Conservation (phyloP, 2,797 vertebrate genomes). For the Tragelaphus eurycerus region DNA sequence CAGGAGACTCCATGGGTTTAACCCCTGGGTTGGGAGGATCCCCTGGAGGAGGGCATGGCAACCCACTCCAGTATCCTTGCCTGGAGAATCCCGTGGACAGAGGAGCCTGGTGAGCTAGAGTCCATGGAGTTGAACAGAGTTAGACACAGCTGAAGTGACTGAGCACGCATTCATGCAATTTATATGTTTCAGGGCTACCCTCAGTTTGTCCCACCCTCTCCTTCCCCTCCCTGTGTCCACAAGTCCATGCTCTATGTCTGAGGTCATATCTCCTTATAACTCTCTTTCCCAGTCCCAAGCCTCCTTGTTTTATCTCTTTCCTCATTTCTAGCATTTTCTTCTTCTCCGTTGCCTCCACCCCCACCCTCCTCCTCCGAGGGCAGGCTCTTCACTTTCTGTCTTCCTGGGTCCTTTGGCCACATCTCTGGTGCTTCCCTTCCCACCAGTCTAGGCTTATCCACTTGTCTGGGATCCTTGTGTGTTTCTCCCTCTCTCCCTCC, state of each 20-base stretch:
- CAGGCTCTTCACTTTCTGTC: background rate
- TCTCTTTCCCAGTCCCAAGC: background rate
- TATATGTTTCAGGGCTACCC: background rate
- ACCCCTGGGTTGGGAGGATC: background rate
- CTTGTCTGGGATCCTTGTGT: background rate
- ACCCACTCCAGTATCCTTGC: background rate
- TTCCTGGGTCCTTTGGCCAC: background rate
- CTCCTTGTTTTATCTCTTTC: background rate
- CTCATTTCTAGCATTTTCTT: background rate
- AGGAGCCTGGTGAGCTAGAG: background rate
- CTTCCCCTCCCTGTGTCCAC: background rate
- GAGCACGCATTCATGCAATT: rapidly evolving
- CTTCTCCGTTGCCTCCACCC: background rate
- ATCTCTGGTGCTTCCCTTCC: background rate
- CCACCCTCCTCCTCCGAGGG: background rate
- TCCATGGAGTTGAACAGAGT: background rate
- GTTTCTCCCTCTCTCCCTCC: background rate
- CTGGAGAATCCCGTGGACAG: background rate
- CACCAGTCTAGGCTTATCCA: background rate
- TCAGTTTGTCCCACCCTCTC: background rate
- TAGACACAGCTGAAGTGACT: background rate
- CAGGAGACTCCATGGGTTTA: background rate
- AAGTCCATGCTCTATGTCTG: background rate
- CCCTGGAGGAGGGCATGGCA: background rate
- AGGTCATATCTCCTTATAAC: background rate